Percentiles rank a stretch among this genome's conserved stretches.
Conservation (phyloP, 2,888 invertebrate genomes). For the Dynastes grantii region DNA sequence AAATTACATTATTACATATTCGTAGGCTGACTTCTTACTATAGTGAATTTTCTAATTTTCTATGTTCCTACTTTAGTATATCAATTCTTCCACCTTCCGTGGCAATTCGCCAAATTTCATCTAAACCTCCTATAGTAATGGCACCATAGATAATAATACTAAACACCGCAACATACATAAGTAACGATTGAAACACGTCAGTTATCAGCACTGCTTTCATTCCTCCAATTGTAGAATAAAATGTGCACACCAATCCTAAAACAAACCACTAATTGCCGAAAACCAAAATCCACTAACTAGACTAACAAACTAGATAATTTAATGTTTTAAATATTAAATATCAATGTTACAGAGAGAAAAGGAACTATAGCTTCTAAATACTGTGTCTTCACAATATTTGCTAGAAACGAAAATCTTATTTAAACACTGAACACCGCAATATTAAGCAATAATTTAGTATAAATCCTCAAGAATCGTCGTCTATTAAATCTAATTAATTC, state of each 20-base stretch:
- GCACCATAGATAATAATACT: constrained; percentile 84
- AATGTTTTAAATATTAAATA: too few species aligned
- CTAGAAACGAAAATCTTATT: too few species aligned
- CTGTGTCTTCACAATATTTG: too few species aligned
- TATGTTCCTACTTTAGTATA: constrained; percentile 75
- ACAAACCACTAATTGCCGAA: constrained; percentile 27
- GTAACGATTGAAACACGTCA: constrained; percentile 86
- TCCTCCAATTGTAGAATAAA: constrained; percentile 90
- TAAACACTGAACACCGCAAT: too few species aligned
- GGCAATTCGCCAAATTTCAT: constrained; percentile 82
- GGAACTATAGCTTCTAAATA: too few species aligned
- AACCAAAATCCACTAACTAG: too few species aligned
- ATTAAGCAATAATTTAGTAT: too few species aligned
- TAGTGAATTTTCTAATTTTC: not conserved
- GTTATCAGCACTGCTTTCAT: constrained; percentile 94
- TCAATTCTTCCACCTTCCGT: constrained; percentile 80
- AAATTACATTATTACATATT: not conserved
- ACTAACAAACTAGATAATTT: too few species aligned
- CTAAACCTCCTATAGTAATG: constrained; percentile 80
- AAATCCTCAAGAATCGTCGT: too few species aligned
- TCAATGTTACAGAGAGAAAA: too few species aligned
- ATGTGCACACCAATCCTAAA: constrained; percentile 82
- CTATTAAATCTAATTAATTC: too few species aligned
- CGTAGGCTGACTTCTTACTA: not conserved
- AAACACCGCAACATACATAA: constrained; percentile 90